A percentile compares a stretch with the other conserved stretches of the same genome.
These are phyloP conservation scores for Phthorimaea operculella DNA, from an alignment of 1,140 invertebrate species.

Conservation along the genomic window DNA sequence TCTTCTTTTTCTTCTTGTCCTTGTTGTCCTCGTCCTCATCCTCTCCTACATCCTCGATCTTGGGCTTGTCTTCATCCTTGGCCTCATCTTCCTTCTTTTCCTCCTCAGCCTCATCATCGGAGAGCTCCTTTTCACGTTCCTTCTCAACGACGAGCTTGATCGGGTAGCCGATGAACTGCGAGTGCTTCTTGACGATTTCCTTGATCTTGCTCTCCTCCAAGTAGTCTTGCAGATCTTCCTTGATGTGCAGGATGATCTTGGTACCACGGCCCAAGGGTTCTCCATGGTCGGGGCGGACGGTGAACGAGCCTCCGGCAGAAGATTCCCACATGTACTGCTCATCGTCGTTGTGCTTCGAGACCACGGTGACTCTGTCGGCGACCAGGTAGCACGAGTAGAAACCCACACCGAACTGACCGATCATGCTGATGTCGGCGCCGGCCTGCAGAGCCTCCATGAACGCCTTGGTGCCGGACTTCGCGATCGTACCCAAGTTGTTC, in stretches of 20 bases:
- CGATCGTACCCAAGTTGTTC: constrained; percentile 96
- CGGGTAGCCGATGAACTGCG: constrained; percentile 99
- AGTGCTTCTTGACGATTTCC: constrained; percentile 98
- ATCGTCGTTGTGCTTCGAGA: constrained; percentile 96
- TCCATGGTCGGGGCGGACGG: constrained; percentile 76
- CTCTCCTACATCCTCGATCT: constrained; percentile 92
- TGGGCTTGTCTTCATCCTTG: constrained; percentile 86
- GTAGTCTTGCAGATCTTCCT: constrained; percentile 93
- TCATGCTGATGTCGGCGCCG: constrained; percentile 96
- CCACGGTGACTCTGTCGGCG: constrained; percentile 93
- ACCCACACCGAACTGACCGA: constrained; percentile 97
- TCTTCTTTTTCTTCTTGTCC: constrained; percentile 93
- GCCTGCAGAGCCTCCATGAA: constrained; percentile 97
- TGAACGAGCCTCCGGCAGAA: constrained; percentile 93
- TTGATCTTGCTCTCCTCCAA: constrained; percentile 94
- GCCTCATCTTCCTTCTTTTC: constrained; percentile 77
- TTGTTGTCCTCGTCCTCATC: constrained; percentile 89
- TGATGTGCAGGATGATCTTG: constrained; percentile 89
- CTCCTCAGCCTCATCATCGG: constrained; percentile 86
- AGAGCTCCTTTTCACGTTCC: constrained; percentile 95
- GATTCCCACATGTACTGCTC: constrained; percentile 96
- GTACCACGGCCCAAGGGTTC: constrained; percentile 88
- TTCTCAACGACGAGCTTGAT: constrained; percentile 96
- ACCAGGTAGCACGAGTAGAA: constrained; percentile 98
- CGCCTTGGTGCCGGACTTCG: constrained; percentile 95